These are phyloP conservation scores for Macaca mulatta DNA, from an alignment of 2,113 vertebrate genomes.

Conservation along the genomic window DNA sequence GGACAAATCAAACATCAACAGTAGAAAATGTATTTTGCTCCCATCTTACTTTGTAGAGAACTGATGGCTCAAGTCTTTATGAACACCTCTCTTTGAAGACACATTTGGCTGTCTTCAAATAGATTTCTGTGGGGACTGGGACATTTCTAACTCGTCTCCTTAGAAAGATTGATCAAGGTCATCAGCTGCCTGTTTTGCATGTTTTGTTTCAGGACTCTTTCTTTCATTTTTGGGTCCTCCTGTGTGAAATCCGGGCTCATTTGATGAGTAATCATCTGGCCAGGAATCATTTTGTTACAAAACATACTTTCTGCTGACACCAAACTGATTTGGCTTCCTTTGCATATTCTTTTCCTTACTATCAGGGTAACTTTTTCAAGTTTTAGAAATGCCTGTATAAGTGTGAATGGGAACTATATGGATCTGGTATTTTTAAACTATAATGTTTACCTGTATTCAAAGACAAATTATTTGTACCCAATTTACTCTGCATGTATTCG, in stretches of 20 bases:
- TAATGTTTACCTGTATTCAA: neutral
- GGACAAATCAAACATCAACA: neutral
- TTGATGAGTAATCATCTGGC: slow-evolving; percentile 28
- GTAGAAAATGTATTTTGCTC: neutral
- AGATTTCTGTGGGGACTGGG: neutral
- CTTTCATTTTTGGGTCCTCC: neutral
- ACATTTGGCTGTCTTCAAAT: neutral
- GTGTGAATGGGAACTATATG: neutral
- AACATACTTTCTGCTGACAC: slow-evolving; percentile 29
- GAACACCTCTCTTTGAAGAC: neutral
- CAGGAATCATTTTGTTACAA: neutral
- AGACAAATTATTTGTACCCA: neutral
- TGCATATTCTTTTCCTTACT: neutral
- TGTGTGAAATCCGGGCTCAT: neutral
- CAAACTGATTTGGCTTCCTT: neutral
- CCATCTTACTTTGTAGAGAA: neutral
- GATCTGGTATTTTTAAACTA: neutral
- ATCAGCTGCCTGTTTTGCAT: neutral
- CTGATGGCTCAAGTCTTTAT: neutral
- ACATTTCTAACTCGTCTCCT: neutral
- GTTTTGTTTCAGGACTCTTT: neutral
- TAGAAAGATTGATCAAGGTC: neutral
- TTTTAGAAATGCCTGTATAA: neutral
- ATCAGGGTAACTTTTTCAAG: neutral
- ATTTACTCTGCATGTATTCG: neutral